Evolutionary conservation across 2,113 vertebrate species (phyloP).

Genomic region (Gavia stellata): DNA sequence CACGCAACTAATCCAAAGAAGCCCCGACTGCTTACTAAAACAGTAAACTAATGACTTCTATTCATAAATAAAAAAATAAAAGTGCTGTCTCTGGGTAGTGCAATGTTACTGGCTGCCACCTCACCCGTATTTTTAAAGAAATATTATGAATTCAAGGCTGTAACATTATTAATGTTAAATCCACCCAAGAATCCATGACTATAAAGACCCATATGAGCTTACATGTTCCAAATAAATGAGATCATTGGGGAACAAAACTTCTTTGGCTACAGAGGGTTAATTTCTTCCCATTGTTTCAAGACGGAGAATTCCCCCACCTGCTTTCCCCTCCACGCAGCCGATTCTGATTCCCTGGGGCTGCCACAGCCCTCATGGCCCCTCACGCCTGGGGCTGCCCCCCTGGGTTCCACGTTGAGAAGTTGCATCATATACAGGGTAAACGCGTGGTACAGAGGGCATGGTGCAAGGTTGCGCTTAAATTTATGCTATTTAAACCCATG

Average conservation of each 20-base stretch:
- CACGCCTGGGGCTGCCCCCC: too few species aligned
- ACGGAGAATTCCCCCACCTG: not conserved
- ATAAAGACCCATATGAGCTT: not conserved
- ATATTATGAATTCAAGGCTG: not conserved
- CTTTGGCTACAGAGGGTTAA: not conserved
- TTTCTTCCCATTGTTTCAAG: not conserved
- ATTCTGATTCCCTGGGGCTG: not conserved
- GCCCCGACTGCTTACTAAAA: not conserved
- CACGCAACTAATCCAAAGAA: not conserved
- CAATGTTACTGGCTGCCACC: too few species aligned
- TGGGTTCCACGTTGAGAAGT: not conserved
- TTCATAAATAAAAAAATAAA: not conserved
- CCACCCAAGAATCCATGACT: not conserved
- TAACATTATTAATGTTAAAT: not conserved
- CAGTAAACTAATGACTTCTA: not conserved
- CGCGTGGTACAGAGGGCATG: rapidly evolving
- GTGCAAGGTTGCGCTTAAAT: not conserved
- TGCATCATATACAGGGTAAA: not conserved
- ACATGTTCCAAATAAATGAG: not conserved
- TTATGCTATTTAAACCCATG: not conserved
- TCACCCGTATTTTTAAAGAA: not conserved
- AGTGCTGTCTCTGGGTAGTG: not conserved
- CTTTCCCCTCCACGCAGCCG: rapidly evolving
- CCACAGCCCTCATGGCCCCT: not conserved
- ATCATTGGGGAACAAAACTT: not conserved